Percentiles rank a stretch among this genome's conserved stretches.
phyloP scores from a whole-genome alignment of 2,888 invertebrate species.

The Yponomeuta cagnagella region DNA sequence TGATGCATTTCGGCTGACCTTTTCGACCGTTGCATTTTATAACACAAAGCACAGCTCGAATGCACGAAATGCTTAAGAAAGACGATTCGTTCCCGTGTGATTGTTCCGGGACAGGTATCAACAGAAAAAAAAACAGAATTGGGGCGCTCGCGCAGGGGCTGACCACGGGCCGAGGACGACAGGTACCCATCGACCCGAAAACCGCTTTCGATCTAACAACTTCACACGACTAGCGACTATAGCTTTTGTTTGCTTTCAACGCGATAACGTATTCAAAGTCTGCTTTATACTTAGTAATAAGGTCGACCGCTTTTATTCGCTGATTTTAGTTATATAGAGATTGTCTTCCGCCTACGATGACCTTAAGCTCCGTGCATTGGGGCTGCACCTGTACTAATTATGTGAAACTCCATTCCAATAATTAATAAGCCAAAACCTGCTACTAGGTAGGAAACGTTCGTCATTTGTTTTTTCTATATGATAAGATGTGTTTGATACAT shows the following conservation, averaged over 20 bases:
- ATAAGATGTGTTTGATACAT: background rate
- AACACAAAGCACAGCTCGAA: constrained; percentile 19
- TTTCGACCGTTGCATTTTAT: constrained; percentile 13
- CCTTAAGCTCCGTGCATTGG: constrained; percentile 38
- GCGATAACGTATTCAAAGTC: constrained; percentile 22
- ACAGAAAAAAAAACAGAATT: constrained; percentile 45
- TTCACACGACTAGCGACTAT: constrained; percentile 48
- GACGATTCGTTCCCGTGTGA: constrained; percentile 57
- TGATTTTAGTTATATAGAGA: constrained; percentile 53
- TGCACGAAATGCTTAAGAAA: constrained; percentile 20
- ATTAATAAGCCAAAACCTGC: background rate
- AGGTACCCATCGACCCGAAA: constrained; percentile 55
- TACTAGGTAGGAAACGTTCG: background rate
- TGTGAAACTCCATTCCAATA: constrained; percentile 4
- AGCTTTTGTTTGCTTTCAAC: constrained; percentile 24
- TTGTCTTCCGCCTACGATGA: constrained; percentile 66
- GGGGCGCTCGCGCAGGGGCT: constrained; percentile 39
- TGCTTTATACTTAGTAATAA: constrained; percentile 38
- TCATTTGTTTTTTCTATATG: background rate
- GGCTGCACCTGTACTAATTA: constrained; percentile 25
- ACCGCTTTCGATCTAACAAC: constrained; percentile 39
- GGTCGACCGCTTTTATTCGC: constrained; percentile 54
- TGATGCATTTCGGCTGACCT: constrained; percentile 19
- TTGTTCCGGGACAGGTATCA: constrained; percentile 55
- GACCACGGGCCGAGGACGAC: constrained; percentile 43